Percentiles rank a stretch among this genome's conserved stretches.
These are phyloP conservation scores for Thysanoteuthis rhombus DNA, from an alignment of 2,888 invertebrate species.

Conservation along the genomic window DNA sequence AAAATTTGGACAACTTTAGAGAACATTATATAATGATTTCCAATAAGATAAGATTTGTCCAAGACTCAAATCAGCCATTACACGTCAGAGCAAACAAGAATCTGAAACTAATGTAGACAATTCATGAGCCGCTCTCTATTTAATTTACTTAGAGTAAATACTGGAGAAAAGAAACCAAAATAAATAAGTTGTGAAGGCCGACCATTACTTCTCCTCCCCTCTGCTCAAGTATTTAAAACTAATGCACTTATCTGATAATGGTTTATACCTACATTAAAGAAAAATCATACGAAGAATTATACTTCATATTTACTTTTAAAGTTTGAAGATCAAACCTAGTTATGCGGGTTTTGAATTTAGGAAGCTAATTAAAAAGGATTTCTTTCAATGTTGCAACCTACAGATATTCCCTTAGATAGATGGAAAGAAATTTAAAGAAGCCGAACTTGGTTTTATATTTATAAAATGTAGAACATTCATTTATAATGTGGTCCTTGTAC, in stretches of 20 bases:
- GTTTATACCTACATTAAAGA: background rate
- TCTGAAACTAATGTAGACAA: background rate
- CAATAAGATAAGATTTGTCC: background rate
- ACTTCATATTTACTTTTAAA: background rate
- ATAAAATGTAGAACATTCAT: background rate
- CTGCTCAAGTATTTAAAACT: background rate
- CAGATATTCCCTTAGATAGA: background rate
- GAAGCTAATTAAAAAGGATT: conserved; percentile 12
- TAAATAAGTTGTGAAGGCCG: background rate
- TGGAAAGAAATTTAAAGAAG: background rate
- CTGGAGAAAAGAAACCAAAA: background rate
- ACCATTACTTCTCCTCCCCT: background rate
- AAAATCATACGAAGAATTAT: background rate
- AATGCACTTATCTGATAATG: background rate
- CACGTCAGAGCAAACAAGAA: background rate
- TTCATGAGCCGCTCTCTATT: background rate
- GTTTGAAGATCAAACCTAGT: conserved; percentile 12
- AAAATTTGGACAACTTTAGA: background rate
- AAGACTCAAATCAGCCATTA: background rate
- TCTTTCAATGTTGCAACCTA: background rate
- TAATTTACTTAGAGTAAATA: background rate
- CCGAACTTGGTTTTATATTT: background rate
- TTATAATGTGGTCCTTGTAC: background rate
- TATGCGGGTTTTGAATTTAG: background rate
- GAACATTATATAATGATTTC: background rate